Conservation (phyloP, 2,888 invertebrate genomes). For the Erpobdella octoculata region DNA sequence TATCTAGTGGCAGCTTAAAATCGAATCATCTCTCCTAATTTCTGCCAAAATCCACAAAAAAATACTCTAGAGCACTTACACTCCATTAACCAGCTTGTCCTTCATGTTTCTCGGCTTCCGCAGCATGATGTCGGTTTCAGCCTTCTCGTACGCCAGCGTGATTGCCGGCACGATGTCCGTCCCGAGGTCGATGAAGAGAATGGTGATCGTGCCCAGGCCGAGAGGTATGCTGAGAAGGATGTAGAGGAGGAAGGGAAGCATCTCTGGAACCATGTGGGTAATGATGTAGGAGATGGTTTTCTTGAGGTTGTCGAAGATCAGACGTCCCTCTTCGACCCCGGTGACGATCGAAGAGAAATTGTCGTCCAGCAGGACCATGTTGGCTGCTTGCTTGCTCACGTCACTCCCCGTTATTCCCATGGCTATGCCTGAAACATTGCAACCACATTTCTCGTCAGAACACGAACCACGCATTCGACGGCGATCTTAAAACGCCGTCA, state of each 20-base stretch:
- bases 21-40: no score
- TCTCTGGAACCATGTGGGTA: constrained; percentile 92
- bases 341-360: constrained; percentile 43
- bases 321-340: constrained; percentile 47
- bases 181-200: constrained; percentile 94
- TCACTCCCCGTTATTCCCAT: constrained; percentile 42
- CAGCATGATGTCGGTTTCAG: constrained; percentile 87
- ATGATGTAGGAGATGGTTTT: constrained; percentile 92
- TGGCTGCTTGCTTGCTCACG: constrained; percentile 41
- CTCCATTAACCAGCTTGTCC: constrained; percentile 77
- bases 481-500: no score
- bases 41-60: no score
- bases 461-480: neutral
- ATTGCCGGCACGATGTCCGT: constrained; percentile 73
- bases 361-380: constrained; percentile 42
- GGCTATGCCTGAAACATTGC: constrained; percentile 35
- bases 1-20: no score
- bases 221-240: constrained; percentile 86
- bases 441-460: neutral
- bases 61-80: no score
- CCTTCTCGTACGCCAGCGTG: constrained; percentile 44
- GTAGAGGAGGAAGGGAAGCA: constrained; percentile 89
- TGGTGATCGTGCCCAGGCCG: constrained; percentile 88
- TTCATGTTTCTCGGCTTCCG: constrained; percentile 73
- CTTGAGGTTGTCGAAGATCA: constrained; percentile 93